phyloP scores from a whole-genome alignment of 2,888 invertebrate genomes.

The Mythimna ferrago region DNA sequence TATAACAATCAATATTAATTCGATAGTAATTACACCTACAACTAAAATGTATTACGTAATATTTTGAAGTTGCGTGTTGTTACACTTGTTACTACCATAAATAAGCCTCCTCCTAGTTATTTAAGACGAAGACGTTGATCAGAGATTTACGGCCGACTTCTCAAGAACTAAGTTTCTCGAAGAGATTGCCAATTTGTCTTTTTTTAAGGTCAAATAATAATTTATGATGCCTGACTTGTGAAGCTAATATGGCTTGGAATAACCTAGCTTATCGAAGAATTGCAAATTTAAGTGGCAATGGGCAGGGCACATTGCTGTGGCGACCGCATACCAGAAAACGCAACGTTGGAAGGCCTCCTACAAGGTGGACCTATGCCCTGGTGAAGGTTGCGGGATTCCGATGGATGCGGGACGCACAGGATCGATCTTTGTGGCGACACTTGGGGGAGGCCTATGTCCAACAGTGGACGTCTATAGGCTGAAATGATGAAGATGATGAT shows the following conservation, averaged over 20 bases:
- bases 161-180: not conserved
- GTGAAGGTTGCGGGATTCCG: too few relatives aligned
- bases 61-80: constrained; percentile 5
- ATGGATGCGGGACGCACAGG: too few relatives aligned
- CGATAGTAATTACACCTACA: not conserved
- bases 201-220: constrained; percentile 1
- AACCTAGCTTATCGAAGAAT: not conserved
- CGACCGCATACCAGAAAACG: too few relatives aligned
- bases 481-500: too few relatives aligned
- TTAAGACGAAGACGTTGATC: not conserved
- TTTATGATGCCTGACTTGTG: not conserved
- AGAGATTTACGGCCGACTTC: constrained; percentile 5
- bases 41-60: not conserved
- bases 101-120: not conserved
- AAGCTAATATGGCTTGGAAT: not conserved
- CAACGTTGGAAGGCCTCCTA: too few relatives aligned
- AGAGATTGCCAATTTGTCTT: not conserved
- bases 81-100: not conserved
- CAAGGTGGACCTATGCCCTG: too few relatives aligned
- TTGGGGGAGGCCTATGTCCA: too few relatives aligned
- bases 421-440: too few relatives aligned
- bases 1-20: constrained; percentile 7
- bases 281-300: too few relatives aligned
- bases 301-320: too few relatives aligned
- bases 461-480: too few relatives aligned